Evolutionary conservation across 2,888 invertebrate genomes (phyloP).

Genomic region (Drosophila diplacantha): DNA sequence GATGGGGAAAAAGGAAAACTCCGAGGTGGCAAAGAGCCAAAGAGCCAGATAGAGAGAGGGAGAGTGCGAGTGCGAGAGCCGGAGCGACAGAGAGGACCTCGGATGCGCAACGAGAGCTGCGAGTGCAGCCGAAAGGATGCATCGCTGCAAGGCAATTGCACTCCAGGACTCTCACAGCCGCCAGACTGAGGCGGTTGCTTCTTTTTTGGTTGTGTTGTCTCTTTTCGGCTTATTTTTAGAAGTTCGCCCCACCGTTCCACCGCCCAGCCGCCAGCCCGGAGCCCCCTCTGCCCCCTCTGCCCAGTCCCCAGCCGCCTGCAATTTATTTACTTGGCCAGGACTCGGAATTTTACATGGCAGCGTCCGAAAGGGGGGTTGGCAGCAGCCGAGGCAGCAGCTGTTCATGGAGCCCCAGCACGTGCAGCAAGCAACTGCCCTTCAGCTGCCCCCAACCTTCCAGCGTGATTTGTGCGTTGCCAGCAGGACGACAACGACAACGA

Average conservation of each 20-base stretch:
- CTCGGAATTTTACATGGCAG: slow-evolving; percentile 62
- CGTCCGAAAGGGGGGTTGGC: slow-evolving; percentile 5
- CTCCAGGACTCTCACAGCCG: slow-evolving; percentile 47
- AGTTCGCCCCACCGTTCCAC: slow-evolving; percentile 44
- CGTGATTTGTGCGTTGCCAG: slow-evolving; percentile 51
- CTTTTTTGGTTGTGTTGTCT: slow-evolving; percentile 73
- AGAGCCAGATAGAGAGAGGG: slow-evolving; percentile 16
- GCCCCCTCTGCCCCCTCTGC: background rate
- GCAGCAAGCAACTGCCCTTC: slow-evolving; percentile 66
- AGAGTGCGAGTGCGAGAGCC: slow-evolving; percentile 23
- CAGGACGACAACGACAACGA: slow-evolving; percentile 22
- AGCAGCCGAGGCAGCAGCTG: slow-evolving; percentile 54
- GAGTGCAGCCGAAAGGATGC: slow-evolving; percentile 56
- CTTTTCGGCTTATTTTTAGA: slow-evolving; percentile 74
- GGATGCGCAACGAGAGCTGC: slow-evolving; percentile 36
- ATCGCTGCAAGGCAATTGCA: slow-evolving; percentile 63
- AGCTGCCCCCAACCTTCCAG: slow-evolving; percentile 20
- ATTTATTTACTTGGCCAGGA: slow-evolving; percentile 63
- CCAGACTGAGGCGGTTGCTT: slow-evolving; percentile 57
- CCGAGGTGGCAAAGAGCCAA: slow-evolving; percentile 36
- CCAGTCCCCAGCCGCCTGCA: slow-evolving; percentile 14
- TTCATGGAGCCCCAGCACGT: slow-evolving; percentile 68
- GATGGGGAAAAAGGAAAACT: slow-evolving; percentile 62
- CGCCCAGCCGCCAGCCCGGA: background rate
- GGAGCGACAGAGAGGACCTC: slow-evolving; percentile 25